Percentiles rank a stretch among this genome's conserved stretches.
Conservation (phyloP, 2,113 vertebrate genomes). For the Martes martes region DNA sequence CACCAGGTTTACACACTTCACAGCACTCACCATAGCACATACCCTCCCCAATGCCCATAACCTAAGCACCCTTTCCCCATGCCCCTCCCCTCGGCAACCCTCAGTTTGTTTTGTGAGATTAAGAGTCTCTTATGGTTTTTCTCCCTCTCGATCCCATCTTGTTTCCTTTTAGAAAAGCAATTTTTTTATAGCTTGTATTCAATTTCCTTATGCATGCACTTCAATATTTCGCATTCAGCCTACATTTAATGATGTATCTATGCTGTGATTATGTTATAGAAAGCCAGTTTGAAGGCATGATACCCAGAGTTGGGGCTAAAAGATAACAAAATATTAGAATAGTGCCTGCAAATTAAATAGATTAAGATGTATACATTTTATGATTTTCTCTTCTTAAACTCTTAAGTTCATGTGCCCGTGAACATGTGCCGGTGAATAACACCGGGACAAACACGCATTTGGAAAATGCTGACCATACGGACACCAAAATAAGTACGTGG, state of each 20-base stretch:
- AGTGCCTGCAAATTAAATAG: not conserved
- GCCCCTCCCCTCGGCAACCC: too few species aligned
- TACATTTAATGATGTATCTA: not conserved
- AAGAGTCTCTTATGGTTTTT: too few species aligned
- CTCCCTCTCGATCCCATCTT: too few species aligned
- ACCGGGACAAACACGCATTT: not conserved
- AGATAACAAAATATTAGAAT: not conserved
- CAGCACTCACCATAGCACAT: too few species aligned
- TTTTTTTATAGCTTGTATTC: not conserved
- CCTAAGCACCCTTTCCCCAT: accelerated
- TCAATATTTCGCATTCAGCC: not conserved
- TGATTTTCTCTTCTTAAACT: not conserved
- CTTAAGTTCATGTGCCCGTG: not conserved
- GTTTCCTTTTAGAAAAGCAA: not conserved
- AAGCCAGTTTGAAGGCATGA: not conserved
- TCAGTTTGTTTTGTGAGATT: too few species aligned
- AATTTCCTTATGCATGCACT: not conserved
- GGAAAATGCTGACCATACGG: not conserved
- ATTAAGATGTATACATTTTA: not conserved
- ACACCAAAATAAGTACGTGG: not conserved
- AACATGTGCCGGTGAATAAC: not conserved
- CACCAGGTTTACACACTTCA: too few species aligned
- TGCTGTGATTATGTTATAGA: not conserved
- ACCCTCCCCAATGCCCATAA: too few species aligned
- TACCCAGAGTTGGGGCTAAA: not conserved